Evolutionary conservation across 2,888 invertebrate species (phyloP).

Genomic region (Netelia virgata): DNA sequence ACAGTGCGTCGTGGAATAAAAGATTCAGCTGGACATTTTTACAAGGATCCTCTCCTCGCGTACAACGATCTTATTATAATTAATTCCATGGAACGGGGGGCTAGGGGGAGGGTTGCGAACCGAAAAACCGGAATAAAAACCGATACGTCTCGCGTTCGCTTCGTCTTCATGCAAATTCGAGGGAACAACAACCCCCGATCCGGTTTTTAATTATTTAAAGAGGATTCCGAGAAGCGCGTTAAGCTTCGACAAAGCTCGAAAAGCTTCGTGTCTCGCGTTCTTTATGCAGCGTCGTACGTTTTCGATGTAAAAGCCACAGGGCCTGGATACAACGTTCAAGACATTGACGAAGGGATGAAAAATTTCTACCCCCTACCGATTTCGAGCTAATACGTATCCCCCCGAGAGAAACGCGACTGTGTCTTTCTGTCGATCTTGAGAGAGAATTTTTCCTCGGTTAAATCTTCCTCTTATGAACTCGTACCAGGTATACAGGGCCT

Average conservation of each 20-base stretch:
- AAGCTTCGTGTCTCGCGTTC: background rate
- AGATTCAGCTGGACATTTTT: constrained; percentile 46
- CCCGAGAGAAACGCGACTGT: background rate
- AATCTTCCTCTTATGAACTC: constrained; percentile 15
- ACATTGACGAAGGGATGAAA: constrained; percentile 43
- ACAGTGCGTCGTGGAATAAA: constrained; percentile 39
- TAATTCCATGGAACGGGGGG: constrained; percentile 60
- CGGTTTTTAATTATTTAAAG: constrained; percentile 63
- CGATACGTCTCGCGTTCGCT: background rate
- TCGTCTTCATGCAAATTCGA: background rate
- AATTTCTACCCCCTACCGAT: constrained; percentile 43
- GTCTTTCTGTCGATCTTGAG: constrained; percentile 17
- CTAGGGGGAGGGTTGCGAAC: background rate
- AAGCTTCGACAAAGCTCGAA: constrained; percentile 15
- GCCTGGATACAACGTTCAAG: background rate
- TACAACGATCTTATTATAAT: constrained; percentile 35
- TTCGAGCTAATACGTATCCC: constrained; percentile 20
- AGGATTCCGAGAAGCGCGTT: constrained; percentile 35
- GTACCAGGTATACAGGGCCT: constrained; percentile 43
- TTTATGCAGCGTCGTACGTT: background rate
- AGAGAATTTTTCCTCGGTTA: constrained; percentile 16
- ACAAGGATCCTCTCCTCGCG: constrained; percentile 16
- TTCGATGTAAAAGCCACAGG: constrained; percentile 1
- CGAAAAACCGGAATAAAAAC: constrained; percentile 28
- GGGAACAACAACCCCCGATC: constrained; percentile 37